Conservation (phyloP, 2,113 vertebrate species). For the Peucedramus taeniatus region DNA sequence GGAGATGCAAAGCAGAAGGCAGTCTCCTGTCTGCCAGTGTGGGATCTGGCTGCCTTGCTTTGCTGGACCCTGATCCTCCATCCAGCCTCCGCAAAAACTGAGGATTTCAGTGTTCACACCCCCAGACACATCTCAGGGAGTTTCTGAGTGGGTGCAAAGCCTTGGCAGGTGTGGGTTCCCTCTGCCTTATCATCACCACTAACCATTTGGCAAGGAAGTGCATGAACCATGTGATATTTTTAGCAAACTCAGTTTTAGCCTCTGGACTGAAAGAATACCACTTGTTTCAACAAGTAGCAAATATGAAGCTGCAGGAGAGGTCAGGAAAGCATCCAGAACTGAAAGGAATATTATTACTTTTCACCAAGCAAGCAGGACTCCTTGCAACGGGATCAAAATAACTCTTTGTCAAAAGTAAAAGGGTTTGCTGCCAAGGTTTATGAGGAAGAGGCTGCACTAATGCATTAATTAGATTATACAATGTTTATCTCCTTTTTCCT, state of each 20-base stretch:
- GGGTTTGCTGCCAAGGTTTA: neutral
- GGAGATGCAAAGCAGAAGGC: neutral
- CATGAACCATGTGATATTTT: neutral
- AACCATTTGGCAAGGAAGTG: neutral
- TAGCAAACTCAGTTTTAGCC: neutral
- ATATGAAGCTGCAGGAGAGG: neutral
- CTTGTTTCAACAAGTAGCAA: neutral
- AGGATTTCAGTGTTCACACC: neutral
- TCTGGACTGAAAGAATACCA: neutral
- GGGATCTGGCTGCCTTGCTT: neutral
- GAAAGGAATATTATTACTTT: neutral
- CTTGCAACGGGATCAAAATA: neutral
- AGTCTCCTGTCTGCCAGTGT: neutral
- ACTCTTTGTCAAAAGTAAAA: neutral
- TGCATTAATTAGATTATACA: neutral
- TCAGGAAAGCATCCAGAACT: neutral
- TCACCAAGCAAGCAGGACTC: neutral
- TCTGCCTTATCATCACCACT: neutral
- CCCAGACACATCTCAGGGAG: neutral
- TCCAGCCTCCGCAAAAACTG: neutral
- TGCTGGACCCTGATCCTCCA: neutral
- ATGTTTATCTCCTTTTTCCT: neutral
- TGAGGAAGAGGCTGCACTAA: neutral
- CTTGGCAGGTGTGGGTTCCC: neutral
- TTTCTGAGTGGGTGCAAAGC: neutral